Percentiles rank a stretch among this genome's conserved stretches.
Evolutionary conservation across 2,888 invertebrate genomes (phyloP).

Genomic region (Ornithoptera alexandrae): DNA sequence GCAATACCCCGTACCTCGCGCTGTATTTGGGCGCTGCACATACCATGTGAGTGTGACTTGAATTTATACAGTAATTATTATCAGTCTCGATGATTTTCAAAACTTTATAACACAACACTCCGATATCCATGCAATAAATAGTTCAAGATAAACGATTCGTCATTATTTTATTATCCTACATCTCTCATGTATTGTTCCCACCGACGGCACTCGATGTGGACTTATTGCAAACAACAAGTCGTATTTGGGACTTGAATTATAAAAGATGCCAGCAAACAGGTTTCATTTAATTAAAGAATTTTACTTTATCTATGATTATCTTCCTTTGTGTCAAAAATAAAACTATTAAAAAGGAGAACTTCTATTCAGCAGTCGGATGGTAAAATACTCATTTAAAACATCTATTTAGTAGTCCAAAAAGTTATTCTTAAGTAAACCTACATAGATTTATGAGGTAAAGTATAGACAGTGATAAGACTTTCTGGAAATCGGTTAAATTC

Average conservation of each 20-base stretch:
- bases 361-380: no score
- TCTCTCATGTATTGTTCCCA: neutral
- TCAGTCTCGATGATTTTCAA: neutral
- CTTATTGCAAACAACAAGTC: neutral
- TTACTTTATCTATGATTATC: no score
- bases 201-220: neutral
- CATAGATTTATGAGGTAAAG: no score
- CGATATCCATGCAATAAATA: neutral
- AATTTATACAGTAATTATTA: neutral
- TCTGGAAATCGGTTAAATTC: no score
- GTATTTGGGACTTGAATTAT: conserved; percentile 8
- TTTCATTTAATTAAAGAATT: no score
- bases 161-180: conserved; percentile 4
- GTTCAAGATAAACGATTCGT: conserved; percentile 2
- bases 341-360: no score
- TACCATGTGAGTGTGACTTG: conserved; percentile 11
- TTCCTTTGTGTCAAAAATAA: no score
- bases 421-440: no score
- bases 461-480: no score
- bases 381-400: no score
- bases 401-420: no score
- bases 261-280: neutral
- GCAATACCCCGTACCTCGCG: conserved; percentile 41
- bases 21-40: conserved; percentile 24
- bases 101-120: neutral